Percentiles rank a stretch among this genome's conserved stretches.
Conservation (phyloP, 2,113 vertebrate species). For the Anas platyrhynchos region DNA sequence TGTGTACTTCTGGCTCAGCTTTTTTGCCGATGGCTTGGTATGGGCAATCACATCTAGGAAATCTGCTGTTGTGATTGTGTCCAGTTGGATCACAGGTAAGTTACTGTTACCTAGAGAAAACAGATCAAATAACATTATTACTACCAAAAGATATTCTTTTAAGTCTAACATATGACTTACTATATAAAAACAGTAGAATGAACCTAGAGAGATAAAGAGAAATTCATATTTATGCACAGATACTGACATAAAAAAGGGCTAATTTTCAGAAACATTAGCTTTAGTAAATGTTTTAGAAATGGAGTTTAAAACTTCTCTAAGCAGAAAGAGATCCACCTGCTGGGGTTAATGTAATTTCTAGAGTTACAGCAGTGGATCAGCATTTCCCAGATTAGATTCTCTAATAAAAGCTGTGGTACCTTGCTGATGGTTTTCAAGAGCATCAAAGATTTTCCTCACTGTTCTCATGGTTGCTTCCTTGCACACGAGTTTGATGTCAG, state of each 20-base stretch:
- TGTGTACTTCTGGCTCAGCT: conserved; percentile 83
- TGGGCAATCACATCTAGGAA: conserved; percentile 89
- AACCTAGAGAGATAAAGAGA: not conserved
- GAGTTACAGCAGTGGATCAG: not conserved
- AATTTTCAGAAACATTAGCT: not conserved
- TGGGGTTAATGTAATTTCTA: not conserved
- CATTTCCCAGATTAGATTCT: rapidly evolving
- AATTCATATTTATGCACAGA: not conserved
- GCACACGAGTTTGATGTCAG: conserved; percentile 93
- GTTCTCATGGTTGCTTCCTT: conserved; percentile 97
- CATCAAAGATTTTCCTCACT: conserved; percentile 90
- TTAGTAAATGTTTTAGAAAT: not conserved
- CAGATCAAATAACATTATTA: not conserved
- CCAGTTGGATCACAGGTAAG: conserved; percentile 80
- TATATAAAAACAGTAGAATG: not conserved
- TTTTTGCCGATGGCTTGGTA: conserved; percentile 90
- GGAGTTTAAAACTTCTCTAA: not conserved
- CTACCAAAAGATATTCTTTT: not conserved
- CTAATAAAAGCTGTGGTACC: conserved; percentile 67
- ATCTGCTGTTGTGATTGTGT: conserved; percentile 87
- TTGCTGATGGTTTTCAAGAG: conserved; percentile 85
- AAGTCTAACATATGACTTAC: not conserved
- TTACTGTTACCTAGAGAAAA: conserved; percentile 69
- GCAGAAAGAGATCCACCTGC: conserved; percentile 71
- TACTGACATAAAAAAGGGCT: not conserved